phyloP scores from a whole-genome alignment of 2,888 invertebrate species.

The Lissonota sp. region DNA sequence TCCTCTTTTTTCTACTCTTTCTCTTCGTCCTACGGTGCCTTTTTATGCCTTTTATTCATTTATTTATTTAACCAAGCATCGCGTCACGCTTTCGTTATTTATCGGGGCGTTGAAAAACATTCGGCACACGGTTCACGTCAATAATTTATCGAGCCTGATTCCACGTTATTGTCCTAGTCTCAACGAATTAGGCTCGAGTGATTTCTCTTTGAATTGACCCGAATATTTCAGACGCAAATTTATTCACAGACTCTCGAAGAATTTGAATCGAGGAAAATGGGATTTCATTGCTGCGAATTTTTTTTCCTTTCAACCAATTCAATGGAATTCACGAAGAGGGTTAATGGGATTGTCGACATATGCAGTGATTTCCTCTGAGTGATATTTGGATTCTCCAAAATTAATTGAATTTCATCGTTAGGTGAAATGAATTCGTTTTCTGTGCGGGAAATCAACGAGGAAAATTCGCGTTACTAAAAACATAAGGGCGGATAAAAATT shows the following conservation, averaged over 20 bases:
- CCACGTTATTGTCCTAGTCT: not conserved
- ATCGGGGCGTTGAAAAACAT: constrained; percentile 3
- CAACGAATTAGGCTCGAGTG: constrained; percentile 40
- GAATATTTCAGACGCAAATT: too few relatives aligned
- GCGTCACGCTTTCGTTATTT: constrained; percentile 42
- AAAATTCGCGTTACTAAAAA: too few relatives aligned
- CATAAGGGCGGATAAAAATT: too few relatives aligned
- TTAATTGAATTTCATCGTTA: too few relatives aligned
- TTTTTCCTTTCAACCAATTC: constrained; percentile 23
- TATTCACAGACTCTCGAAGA: too few relatives aligned
- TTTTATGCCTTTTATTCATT: constrained; percentile 9
- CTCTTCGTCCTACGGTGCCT: not conserved
- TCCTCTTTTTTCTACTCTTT: constrained; percentile 6
- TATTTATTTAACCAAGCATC: constrained; percentile 39
- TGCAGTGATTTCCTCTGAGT: not conserved
- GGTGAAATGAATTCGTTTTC: too few relatives aligned
- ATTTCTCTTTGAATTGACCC: constrained; percentile 1
- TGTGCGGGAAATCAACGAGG: too few relatives aligned
- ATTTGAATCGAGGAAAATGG: too few relatives aligned
- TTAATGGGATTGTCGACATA: not conserved
- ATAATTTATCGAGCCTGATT: not conserved
- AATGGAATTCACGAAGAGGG: not conserved
- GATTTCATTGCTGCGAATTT: not conserved
- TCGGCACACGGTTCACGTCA: too few relatives aligned
- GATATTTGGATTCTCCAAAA: too few relatives aligned